phyloP scores from a whole-genome alignment of 2,797 vertebrate species.

The Sebastes flavidus region DNA sequence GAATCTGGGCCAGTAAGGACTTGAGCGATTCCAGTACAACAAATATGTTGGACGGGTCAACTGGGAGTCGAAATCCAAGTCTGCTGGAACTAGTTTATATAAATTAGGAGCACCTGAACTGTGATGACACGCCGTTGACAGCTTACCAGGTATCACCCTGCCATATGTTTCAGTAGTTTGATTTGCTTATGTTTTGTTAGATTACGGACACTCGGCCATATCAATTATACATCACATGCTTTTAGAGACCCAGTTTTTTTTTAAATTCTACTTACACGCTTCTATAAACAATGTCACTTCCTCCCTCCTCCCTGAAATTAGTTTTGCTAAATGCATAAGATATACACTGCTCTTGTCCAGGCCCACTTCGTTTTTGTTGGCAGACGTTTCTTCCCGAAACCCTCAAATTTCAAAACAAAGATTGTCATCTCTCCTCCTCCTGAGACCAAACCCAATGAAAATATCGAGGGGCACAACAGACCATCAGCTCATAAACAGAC shows the following conservation, averaged over 20 bases:
- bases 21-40: slow-evolving; percentile 26
- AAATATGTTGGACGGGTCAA: slow-evolving; percentile 16
- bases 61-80: slow-evolving; percentile 7
- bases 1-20: slow-evolving; percentile 28
- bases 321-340: slow-evolving; percentile 13
- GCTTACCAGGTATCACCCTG: background rate
- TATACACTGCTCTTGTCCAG: slow-evolving; percentile 1
- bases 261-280: background rate
- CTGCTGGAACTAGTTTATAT: background rate
- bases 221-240: background rate
- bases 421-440: background rate
- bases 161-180: background rate
- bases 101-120: background rate
- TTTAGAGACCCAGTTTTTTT: slow-evolving; percentile 1
- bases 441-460: slow-evolving; percentile 3
- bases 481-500: background rate
- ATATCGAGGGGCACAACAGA: background rate
- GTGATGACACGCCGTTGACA: background rate
- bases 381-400: background rate
- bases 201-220: background rate
- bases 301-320: background rate
- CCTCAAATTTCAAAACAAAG: background rate
- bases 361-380: background rate
- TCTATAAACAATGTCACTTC: background rate
- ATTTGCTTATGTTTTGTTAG: background rate